These are phyloP conservation scores for Heteromormyrus szaboi DNA, from an alignment of 2,797 vertebrate species.

Conservation along the genomic window DNA sequence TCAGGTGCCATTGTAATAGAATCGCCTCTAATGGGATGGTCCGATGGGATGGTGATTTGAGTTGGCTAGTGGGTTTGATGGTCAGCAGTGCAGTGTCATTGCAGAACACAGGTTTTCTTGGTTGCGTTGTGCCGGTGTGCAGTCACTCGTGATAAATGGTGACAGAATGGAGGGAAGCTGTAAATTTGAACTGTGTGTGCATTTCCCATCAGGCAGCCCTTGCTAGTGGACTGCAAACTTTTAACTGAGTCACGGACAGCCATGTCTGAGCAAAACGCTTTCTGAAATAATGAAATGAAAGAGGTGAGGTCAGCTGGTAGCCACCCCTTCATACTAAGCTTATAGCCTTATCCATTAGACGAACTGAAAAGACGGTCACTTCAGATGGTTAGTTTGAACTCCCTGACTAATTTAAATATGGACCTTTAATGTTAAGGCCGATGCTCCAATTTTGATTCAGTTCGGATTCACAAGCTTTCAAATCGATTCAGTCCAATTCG, in stretches of 20 bases:
- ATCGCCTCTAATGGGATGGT: not conserved
- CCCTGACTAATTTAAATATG: not conserved
- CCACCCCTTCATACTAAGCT: not conserved
- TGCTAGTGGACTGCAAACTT: not conserved
- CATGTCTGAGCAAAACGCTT: not conserved
- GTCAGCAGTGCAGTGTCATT: not conserved
- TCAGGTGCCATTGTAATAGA: not conserved
- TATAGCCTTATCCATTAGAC: not conserved
- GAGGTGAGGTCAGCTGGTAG: not conserved
- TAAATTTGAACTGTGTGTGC: not conserved
- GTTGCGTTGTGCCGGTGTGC: not conserved
- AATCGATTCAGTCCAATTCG: not conserved
- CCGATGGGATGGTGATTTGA: not conserved
- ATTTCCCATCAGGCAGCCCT: not conserved
- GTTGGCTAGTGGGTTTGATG: not conserved
- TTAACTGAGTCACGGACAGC: not conserved
- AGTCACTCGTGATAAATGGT: not conserved
- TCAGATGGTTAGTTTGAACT: not conserved
- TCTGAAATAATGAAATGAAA: not conserved
- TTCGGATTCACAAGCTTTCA: not conserved
- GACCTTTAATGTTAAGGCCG: not conserved
- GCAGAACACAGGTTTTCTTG: not conserved
- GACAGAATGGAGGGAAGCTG: not conserved
- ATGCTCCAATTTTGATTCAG: not conserved
- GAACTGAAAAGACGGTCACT: not conserved